Conservation (phyloP, 2,113 vertebrate genomes). For the Poeciliopsis occidentalis region DNA sequence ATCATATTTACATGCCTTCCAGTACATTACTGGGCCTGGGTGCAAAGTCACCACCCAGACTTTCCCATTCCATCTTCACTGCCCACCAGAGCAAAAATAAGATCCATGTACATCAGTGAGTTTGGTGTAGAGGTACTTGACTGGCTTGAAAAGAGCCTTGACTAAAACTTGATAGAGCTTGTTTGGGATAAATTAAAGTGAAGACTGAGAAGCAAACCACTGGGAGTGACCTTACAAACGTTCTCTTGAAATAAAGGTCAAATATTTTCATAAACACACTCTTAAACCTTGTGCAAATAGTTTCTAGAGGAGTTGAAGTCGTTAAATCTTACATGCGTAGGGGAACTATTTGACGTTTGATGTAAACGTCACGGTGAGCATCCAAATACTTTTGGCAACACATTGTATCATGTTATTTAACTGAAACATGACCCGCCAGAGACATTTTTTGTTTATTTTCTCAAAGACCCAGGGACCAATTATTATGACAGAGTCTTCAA, state of each 20-base stretch:
- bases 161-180: neutral
- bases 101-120: neutral
- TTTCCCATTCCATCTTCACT: neutral
- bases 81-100: neutral
- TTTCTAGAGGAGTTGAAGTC: neutral
- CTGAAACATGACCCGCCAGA: neutral
- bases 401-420: neutral
- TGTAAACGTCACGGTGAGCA: neutral
- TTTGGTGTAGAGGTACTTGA: neutral
- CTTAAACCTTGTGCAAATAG: neutral
- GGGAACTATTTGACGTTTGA: neutral
- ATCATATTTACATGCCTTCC: slow-evolving; percentile 85
- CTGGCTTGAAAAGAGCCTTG: neutral
- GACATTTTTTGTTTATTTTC: neutral
- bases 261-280: neutral
- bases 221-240: neutral
- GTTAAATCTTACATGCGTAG: neutral
- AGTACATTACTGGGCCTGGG: slow-evolving; percentile 88
- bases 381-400: neutral
- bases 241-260: neutral
- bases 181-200: neutral
- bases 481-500: neutral
- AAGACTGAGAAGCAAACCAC: neutral
- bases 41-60: slow-evolving; percentile 83
- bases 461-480: neutral